Percentiles rank a stretch among this genome's conserved stretches.
Evolutionary conservation across 2,797 vertebrate species (phyloP).

Genomic region (Gymnoscopelus microlampas): DNA sequence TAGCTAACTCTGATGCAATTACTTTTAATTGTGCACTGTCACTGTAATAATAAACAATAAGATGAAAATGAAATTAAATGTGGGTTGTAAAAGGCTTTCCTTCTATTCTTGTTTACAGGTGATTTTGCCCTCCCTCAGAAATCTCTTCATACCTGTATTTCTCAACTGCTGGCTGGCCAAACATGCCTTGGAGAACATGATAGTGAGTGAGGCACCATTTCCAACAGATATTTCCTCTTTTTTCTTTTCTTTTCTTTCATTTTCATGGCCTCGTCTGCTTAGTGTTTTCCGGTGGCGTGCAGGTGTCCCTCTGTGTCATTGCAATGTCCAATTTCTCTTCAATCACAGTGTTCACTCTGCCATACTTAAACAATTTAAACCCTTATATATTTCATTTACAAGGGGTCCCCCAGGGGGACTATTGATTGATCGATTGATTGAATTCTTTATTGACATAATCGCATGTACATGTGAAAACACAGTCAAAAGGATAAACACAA

Average conservation of each 20-base stretch:
- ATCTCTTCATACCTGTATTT: conserved; percentile 88
- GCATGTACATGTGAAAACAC: no score
- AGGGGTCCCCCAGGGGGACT: no score
- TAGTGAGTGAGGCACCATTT: conserved; percentile 72
- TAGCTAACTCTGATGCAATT: no score
- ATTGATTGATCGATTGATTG: conserved; percentile 1
- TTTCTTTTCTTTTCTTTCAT: conserved; percentile 16
- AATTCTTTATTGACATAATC: no score
- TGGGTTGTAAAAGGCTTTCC: conserved; percentile 8
- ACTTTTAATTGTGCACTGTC: no score
- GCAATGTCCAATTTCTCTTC: conserved; percentile 37
- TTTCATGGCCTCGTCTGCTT: conserved; percentile 25
- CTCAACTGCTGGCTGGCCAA: conserved; percentile 89
- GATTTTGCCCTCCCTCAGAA: conserved; percentile 83
- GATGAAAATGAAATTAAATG: not conserved
- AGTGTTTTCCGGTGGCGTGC: conserved; percentile 37
- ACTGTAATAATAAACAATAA: no score
- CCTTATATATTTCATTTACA: no score
- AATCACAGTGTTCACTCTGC: conserved; percentile 10
- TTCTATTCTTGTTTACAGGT: conserved; percentile 73
- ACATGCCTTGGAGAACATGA: conserved; percentile 88
- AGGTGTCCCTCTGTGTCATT: conserved; percentile 28
- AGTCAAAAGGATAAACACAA: no score
- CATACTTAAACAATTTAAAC: no score
- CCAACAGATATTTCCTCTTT: conserved; percentile 1